Base-by-base conservation (phyloP, 2,888 invertebrate genomes). In the Papilio gigon region DNA sequence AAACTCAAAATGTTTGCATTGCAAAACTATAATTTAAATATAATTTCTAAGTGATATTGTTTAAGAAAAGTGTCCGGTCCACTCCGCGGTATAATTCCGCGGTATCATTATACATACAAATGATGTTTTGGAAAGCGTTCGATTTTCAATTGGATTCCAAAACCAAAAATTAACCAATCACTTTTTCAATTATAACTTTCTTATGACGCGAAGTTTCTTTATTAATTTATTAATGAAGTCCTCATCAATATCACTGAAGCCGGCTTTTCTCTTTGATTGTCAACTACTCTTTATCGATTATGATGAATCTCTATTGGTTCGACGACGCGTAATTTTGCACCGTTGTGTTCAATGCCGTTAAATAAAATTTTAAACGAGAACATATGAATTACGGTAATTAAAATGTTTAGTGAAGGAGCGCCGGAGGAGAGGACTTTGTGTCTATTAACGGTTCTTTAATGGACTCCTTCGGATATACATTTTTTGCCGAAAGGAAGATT, bases 291-390 rank as follows among this genome's bases (percentile, higher is more conserved):
- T n/a, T 53, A 40, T 40, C 6, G n/a, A 61, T 37, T 25, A 44
- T 20, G 8, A 44, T 44, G 6, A 56, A 40, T 62, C 17, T 53
- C 25, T 56, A 42, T 42, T 25, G 42, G 53, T 50, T n/a, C n/a
- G 40, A 17, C 12, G 40, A 58, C n/a, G 53, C 61, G 27, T 67
- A 30, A 67, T 67, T 62, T 22, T 17, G 66, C 58, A 44, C 20
- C 59, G 35, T n/a, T 65, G 44, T 22, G 81, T 82, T 81, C 56
- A 67, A 72, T 71, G 73, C 40, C 56, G 66, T 66, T 66, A 66
- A 60, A 66, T 50, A 50, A 47, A 47, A 35, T 53, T 67, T 3
- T 53, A n/a, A 40, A 61, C 30, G 37, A 25, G 25, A 20, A 47
- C 59, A 47, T 11, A 64, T 50, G 47, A 50, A 11, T n/a, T 35